Evolutionary conservation across 2,888 invertebrate species (phyloP).

Genomic region (Nasonovia ribisnigri): DNA sequence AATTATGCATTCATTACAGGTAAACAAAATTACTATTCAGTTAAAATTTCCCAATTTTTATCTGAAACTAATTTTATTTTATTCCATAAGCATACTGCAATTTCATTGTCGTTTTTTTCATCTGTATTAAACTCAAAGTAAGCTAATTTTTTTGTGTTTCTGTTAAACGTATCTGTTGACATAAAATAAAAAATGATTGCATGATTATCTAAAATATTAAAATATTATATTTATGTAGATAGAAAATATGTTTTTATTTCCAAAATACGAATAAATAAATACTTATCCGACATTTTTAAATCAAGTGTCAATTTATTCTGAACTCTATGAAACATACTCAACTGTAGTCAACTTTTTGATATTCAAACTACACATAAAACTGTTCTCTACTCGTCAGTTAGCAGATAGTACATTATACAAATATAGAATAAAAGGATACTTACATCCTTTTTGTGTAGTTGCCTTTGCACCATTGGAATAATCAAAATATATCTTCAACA

Average conservation of each 20-base stretch:
- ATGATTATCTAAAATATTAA: background rate
- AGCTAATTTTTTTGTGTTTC: background rate
- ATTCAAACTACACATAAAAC: background rate
- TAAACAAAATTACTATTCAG: background rate
- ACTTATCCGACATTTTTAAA: background rate
- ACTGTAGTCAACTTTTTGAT: background rate
- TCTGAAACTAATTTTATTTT: constrained; percentile 34
- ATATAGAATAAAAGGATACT: constrained; percentile 44
- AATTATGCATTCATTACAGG: background rate
- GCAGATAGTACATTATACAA: background rate
- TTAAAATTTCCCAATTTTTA: background rate
- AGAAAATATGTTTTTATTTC: background rate
- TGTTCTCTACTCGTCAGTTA: background rate
- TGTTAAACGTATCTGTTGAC: constrained; percentile 36
- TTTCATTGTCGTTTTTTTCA: constrained; percentile 16
- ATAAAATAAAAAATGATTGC: constrained; percentile 23
- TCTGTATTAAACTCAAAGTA: constrained; percentile 47
- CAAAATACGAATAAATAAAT: background rate
- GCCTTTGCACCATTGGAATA: constrained; percentile 7
- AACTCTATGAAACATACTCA: background rate
- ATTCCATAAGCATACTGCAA: constrained; percentile 30
- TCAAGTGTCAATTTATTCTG: background rate
- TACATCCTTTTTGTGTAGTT: constrained; percentile 44
- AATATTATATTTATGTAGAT: background rate
- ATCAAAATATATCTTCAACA: constrained; percentile 52